Evolutionary conservation across 2,113 vertebrate species (phyloP).

Genomic region (Bos indicus): DNA sequence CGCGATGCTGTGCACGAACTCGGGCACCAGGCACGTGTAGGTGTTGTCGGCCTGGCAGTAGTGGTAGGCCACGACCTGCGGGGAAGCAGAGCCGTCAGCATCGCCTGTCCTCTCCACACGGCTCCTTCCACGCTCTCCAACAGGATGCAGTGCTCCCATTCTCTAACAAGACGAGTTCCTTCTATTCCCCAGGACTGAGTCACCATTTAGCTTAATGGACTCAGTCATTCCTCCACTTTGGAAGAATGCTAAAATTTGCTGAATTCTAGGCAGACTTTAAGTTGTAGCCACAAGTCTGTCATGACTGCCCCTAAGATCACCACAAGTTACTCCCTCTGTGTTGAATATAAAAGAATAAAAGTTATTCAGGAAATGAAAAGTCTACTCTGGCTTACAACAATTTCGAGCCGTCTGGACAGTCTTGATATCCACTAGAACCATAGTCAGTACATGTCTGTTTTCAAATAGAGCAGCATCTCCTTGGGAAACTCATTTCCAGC

Average conservation of each 20-base stretch:
- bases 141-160: accelerated
- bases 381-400: not conserved
- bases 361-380: not conserved
- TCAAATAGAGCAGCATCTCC: not conserved
- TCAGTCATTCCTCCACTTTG: not conserved
- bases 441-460: not conserved
- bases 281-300: not conserved
- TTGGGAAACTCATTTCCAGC: not conserved
- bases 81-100: not conserved
- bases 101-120: not conserved
- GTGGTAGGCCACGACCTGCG: conserved; percentile 96
- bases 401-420: not conserved
- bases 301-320: not conserved
- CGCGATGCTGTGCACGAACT: conserved; percentile 95
- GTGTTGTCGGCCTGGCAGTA: conserved; percentile 99
- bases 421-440: not conserved
- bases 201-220: not conserved
- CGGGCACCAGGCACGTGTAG: conserved; percentile 96
- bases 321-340: not conserved
- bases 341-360: not conserved
- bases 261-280: not conserved
- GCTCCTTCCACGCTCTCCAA: not conserved
- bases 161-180: accelerated
- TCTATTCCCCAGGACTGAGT: not conserved
- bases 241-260: not conserved